phyloP scores from a whole-genome alignment of 1,140 invertebrate species.

The Oreohelix idahoensis region DNA sequence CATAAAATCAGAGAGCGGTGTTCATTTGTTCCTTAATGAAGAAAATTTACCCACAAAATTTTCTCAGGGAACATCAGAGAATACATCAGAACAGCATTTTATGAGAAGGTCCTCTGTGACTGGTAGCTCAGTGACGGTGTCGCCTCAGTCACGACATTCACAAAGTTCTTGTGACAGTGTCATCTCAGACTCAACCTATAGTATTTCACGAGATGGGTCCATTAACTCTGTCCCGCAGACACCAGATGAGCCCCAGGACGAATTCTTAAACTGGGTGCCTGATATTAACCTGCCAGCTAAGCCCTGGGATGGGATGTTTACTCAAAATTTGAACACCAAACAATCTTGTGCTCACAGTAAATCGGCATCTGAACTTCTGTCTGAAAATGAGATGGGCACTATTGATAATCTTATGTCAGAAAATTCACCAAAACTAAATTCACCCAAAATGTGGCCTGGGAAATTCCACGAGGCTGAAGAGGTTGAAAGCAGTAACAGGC shows the following conservation, averaged over 20 bases:
- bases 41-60: conserved; percentile 37
- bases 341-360: not conserved
- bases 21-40: conserved; percentile 60
- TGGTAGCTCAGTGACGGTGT: conserved; percentile 60
- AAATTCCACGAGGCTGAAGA: conserved; percentile 51
- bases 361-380: conserved; percentile 6
- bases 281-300: not conserved
- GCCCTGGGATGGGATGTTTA: not conserved
- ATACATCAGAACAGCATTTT: not conserved
- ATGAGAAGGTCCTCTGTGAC: conserved; percentile 38
- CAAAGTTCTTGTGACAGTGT: conserved; percentile 62
- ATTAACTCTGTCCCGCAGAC: conserved; percentile 47
- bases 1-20: conserved; percentile 61
- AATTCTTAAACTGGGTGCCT: not conserved
- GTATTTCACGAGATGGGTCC: conserved; percentile 46
- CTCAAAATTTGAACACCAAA: not conserved
- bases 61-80: not conserved
- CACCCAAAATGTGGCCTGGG: conserved; percentile 5
- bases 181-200: conserved; percentile 50
- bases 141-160: conserved; percentile 60
- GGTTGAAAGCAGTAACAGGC: not conserved
- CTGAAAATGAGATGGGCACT: not conserved
- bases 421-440: not conserved
- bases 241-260: conserved; percentile 37
- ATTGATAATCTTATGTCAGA: not conserved